Percentiles rank a stretch among this genome's conserved stretches.
These are phyloP conservation scores for Amphipoea lucens DNA, from an alignment of 2,888 invertebrate species.

Conservation along the genomic window DNA sequence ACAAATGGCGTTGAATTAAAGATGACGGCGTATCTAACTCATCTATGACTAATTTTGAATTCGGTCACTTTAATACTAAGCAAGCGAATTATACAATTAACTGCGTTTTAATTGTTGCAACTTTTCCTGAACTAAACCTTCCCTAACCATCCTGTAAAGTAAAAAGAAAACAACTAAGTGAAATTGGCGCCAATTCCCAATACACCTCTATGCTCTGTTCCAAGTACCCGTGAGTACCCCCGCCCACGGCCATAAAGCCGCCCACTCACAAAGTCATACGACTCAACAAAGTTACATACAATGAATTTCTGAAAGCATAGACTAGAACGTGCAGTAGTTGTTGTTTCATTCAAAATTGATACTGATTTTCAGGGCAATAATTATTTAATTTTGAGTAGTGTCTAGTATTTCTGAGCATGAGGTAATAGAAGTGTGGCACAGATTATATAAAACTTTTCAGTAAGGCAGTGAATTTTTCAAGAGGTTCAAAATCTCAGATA, in stretches of 20 bases:
- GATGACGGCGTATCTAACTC: too few relatives aligned
- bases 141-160: not conserved
- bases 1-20: too few relatives aligned
- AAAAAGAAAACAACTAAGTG: slow-evolving; percentile 55
- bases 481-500: not conserved
- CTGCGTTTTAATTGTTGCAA: too few relatives aligned
- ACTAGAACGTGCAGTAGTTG: slow-evolving; percentile 21
- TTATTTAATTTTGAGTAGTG: not conserved
- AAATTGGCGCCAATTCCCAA: slow-evolving; percentile 78
- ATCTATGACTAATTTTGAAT: too few relatives aligned
- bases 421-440: not conserved
- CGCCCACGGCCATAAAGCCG: slow-evolving; percentile 64
- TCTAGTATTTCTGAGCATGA: not conserved
- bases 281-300: slow-evolving; percentile 47
- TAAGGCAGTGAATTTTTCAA: not conserved
- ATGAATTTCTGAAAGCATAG: slow-evolving; percentile 19
- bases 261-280: slow-evolving; percentile 46
- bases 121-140: not conserved
- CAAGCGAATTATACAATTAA: not conserved
- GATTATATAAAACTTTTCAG: not conserved
- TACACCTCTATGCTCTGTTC: slow-evolving; percentile 69
- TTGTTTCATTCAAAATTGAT: not conserved
- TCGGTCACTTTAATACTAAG: too few relatives aligned
- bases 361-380: not conserved
- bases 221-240: slow-evolving; percentile 45